A percentile compares a stretch with the other conserved stretches of the same genome.
These are phyloP conservation scores for Chaetorhynchus papuensis DNA, from an alignment of 2,113 vertebrate species.

Conservation along the genomic window DNA sequence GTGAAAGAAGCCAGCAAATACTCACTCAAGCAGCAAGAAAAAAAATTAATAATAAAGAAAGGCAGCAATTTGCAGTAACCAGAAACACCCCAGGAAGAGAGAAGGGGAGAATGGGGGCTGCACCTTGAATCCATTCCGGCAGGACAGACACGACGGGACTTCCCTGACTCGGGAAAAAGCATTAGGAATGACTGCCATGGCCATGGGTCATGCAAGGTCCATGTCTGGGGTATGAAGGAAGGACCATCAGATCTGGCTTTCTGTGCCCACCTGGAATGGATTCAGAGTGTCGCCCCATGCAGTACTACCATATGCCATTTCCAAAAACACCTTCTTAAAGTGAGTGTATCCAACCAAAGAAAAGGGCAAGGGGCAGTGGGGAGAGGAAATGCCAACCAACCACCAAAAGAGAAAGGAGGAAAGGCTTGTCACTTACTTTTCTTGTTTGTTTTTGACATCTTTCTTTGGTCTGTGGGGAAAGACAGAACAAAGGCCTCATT, in stretches of 20 bases:
- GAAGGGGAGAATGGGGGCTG: conserved; percentile 16
- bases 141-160: background rate
- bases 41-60: conserved; percentile 50
- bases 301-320: conserved; percentile 24
- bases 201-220: conserved; percentile 40
- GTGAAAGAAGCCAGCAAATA: conserved; percentile 61
- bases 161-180: conserved; percentile 16
- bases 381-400: conserved; percentile 40
- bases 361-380: conserved; percentile 19
- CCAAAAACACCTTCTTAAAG: conserved; percentile 16
- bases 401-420: conserved; percentile 30
- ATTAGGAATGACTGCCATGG: conserved; percentile 38
- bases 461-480: conserved; percentile 87
- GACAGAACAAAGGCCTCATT: conserved; percentile 54
- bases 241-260: background rate
- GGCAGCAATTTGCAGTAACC: conserved; percentile 36
- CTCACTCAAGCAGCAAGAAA: conserved; percentile 56
- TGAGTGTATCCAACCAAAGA: conserved; percentile 23
- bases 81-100: conserved; percentile 47
- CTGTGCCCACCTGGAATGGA: conserved; percentile 61
- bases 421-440: conserved; percentile 87
- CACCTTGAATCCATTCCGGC: conserved; percentile 45
- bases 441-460: conserved; percentile 85
- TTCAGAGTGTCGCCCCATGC: conserved; percentile 40
- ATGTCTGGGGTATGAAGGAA: conserved; percentile 36